Base-by-base conservation (phyloP, 2,888 invertebrate species). In the Ochropleura leucogaster region DNA sequence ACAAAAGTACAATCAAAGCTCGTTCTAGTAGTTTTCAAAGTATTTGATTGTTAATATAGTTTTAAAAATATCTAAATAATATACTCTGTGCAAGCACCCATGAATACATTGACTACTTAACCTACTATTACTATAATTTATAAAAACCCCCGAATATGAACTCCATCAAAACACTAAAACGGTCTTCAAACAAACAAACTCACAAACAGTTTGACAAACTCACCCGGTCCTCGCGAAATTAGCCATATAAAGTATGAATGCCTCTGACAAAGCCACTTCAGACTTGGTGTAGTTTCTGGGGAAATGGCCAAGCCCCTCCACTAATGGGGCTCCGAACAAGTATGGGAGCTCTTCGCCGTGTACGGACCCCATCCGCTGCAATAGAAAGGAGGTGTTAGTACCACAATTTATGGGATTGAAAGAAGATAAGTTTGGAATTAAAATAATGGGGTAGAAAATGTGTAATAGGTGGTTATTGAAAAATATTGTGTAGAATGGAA, bases 321-420 rank as follows among this genome's bases (percentile, higher is more conserved):
- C 98, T 65, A 99, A 95, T 6, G 99, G 99, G 14, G 99, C 99
- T 53, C 99, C 99, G 89, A 99, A 99, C 83, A 99, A 97, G 93
- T 99, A 99, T 0, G 99, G 98, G 80, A 99, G 95, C 90, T 99
- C 99, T 93, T 99, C 99, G 0, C 99, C 99, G 90, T 99, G 99
- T 5, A 99, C 98, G 0, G 99, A 98, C 30, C 99, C 99, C 98
- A 98, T 98, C 83, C 98, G 97, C 98, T 99, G 97, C 55, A 93
- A 91, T 46, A 49, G 85, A 87, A 79, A 68, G 64, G 62, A 47
- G 10, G 20, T 60, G 68, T 68, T 69, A 72, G 63, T 72, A 53
- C 20, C 46, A 55, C 4, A 18, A 70, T 82, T 20, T 46, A 68
- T 57, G 51, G 40, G 53, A 3, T 40, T 63, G 10, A 47, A 44